Evolutionary conservation across 2,113 vertebrate genomes (phyloP), one percentile per base, ranked within the genome.

Genomic region (Sula dactylatra): DNA sequence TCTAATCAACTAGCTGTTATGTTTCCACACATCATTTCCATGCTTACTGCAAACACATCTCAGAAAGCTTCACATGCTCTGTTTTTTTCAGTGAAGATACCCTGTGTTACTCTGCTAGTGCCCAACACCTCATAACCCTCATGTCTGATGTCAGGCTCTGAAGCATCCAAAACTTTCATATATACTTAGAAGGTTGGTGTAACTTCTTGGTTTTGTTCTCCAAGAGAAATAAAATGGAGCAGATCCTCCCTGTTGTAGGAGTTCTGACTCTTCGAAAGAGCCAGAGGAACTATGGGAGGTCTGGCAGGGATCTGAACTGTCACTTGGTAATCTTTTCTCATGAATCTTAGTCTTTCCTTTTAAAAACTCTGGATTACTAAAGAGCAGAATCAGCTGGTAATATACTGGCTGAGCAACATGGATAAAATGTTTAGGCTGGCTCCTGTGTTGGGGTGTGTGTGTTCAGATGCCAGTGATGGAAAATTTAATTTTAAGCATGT

Each of bases 1-100:
- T 36, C 34, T 86, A 83, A 86, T 62, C 26, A 83, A 12, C 49
- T 79, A 95, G 26, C 17, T 92, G 27, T 89, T 94, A 44, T 29
- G 49, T 76, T 94, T 69, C 55, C 42, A 44, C 16, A 27, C 24
- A 38, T 65, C 2, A 80, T 59, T 89, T 82, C 52, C 50, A 45
- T 49, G n/a, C 17, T 58, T 81, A 76, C 29, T 91, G 32, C 7
- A 10, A 94, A 70, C 18, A 82, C 26, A 16, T 61, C 78, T 90
- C 19, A 21, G 55, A 95, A 94, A 94, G 27, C 14, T 69, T 80
- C 9, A 61, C 3, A 13, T 34, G 5, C 5, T 52, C 21, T 44
- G 4, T 26, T 86, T 74, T 74, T 96, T 66, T 44, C 47, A 62
- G 13, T 52, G 55, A 58, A 83, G 52, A 12, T 34, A 90, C 19